phyloP scores from a whole-genome alignment of 2,888 invertebrate species.

The Cetonia aurata region DNA sequence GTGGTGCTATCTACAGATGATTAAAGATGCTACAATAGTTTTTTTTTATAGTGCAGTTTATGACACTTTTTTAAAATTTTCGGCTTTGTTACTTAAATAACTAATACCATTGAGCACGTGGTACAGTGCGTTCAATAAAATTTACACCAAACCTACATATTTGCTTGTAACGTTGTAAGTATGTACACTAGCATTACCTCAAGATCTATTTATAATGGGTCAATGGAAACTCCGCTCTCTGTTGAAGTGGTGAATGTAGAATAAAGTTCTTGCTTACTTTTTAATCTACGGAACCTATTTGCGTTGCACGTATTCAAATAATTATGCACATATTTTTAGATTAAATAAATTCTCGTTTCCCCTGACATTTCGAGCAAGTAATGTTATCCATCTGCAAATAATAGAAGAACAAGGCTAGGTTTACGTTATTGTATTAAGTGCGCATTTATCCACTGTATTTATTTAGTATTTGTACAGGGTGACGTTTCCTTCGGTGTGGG shows the following conservation, averaged over 20 bases:
- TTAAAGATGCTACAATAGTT: too few relatives aligned
- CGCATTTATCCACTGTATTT: background rate
- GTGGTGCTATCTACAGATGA: too few relatives aligned
- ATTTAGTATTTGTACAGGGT: background rate
- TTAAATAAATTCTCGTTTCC: background rate
- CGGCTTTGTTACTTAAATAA: too few relatives aligned
- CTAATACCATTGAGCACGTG: background rate
- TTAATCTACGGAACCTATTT: background rate
- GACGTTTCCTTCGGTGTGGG: conserved; percentile 8
- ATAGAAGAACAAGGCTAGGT: background rate
- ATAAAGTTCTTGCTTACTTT: background rate
- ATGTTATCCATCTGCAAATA: conserved; percentile 5
- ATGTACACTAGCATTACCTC: too few relatives aligned
- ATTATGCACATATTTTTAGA: conserved; percentile 9
- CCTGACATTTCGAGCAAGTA: conserved; percentile 7
- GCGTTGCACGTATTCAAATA: background rate
- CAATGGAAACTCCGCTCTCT: too few relatives aligned
- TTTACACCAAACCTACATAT: background rate
- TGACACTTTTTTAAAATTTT: too few relatives aligned
- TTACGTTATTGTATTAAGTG: background rate
- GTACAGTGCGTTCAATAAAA: background rate
- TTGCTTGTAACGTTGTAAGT: too few relatives aligned
- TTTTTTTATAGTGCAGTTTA: too few relatives aligned
- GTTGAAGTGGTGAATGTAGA: too few relatives aligned
- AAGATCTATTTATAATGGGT: too few relatives aligned